Evolutionary conservation across 2,888 invertebrate species (phyloP).

Genomic region (Euclidia mi): DNA sequence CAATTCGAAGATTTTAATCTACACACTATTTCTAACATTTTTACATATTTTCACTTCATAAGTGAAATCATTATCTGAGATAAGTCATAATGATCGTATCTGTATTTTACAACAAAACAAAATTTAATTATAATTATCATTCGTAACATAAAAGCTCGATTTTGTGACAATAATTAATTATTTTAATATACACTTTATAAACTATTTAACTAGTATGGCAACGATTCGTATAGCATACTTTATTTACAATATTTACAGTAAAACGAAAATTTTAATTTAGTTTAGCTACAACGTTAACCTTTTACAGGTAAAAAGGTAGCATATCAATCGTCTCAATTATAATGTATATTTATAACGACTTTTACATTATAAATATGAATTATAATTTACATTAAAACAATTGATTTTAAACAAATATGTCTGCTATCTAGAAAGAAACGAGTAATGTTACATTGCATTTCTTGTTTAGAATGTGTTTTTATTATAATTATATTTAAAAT

Average conservation of each 20-base stretch:
- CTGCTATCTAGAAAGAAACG: too few relatives aligned
- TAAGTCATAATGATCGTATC: conserved; percentile 13
- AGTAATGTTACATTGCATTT: background rate
- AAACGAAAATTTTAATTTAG: conserved; percentile 48
- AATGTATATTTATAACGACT: too few relatives aligned
- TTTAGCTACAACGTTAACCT: conserved; percentile 27
- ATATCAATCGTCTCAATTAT: too few relatives aligned
- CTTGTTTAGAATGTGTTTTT: conserved; percentile 1
- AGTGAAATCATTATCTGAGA: conserved; percentile 43
- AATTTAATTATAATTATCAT: conserved; percentile 39
- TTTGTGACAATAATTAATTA: conserved; percentile 61
- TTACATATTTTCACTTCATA: conserved; percentile 49
- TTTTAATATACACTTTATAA: conserved; percentile 55
- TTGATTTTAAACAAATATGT: too few relatives aligned
- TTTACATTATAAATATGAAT: conserved; percentile 27
- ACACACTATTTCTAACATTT: conserved; percentile 35
- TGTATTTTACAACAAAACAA: conserved; percentile 34
- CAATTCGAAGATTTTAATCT: conserved; percentile 46
- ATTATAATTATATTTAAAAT: conserved; percentile 1
- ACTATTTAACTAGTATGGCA: conserved; percentile 73
- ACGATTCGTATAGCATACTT: conserved; percentile 72
- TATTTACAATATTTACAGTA: conserved; percentile 63
- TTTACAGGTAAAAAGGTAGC: too few relatives aligned
- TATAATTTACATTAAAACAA: conserved; percentile 14
- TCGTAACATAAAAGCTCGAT: conserved; percentile 72